These are phyloP conservation scores for Calliopsis andreniformis DNA, from an alignment of 1,140 invertebrate species.

Conservation along the genomic window DNA sequence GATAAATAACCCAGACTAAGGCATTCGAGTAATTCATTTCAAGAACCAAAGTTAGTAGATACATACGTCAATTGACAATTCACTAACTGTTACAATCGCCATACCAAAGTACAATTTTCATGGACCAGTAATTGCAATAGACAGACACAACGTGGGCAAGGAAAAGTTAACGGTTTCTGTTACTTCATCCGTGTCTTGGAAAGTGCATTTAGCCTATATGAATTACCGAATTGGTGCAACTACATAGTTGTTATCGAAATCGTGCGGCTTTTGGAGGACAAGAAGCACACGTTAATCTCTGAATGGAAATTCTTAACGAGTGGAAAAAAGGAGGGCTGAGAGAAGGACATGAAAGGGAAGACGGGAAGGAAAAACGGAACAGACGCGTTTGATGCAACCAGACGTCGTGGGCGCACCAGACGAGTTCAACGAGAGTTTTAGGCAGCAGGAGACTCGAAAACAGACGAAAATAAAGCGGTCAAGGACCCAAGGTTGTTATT, in stretches of 20 bases:
- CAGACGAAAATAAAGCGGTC: slow-evolving; percentile 54
- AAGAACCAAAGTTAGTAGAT: too few species aligned
- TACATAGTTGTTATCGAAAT: too few species aligned
- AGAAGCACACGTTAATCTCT: slow-evolving; percentile 28
- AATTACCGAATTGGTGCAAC: too few species aligned
- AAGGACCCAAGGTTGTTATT: slow-evolving; percentile 44
- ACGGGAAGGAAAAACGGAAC: slow-evolving; percentile 16
- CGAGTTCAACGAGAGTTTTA: slow-evolving; percentile 32
- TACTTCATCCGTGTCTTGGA: background rate
- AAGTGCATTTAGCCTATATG: too few species aligned
- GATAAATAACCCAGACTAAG: too few species aligned
- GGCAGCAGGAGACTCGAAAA: slow-evolving; percentile 42
- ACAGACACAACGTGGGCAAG: background rate
- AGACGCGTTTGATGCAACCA: slow-evolving; percentile 18
- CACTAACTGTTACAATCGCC: background rate
- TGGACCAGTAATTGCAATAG: slow-evolving; percentile 6
- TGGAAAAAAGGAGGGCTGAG: background rate
- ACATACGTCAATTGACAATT: background rate
- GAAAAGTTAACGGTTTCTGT: background rate
- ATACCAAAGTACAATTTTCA: background rate
- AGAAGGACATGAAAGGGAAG: slow-evolving; percentile 1
- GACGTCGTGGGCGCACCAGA: slow-evolving; percentile 16
- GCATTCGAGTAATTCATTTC: background rate
- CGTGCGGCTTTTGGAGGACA: too few species aligned
- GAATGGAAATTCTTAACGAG: slow-evolving; percentile 44